phyloP scores from a whole-genome alignment of 2,888 invertebrate species.

The Acanthosepion esculentum region DNA sequence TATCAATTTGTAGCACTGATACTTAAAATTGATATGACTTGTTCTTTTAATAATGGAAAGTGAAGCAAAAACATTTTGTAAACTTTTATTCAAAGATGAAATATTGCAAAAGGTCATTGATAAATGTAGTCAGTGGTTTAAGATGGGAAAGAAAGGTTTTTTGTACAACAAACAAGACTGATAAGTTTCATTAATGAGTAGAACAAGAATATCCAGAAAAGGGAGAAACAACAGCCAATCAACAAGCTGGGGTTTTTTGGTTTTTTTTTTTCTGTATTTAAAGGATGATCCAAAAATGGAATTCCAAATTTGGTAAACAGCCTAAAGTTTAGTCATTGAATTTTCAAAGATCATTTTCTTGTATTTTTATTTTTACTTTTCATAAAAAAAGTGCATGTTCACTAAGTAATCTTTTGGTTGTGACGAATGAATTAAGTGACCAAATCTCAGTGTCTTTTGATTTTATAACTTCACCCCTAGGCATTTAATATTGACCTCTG shows the following conservation, averaged over 20 bases:
- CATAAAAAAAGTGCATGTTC: too few species aligned
- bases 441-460: too few species aligned
- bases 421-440: too few species aligned
- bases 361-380: too few species aligned
- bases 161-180: not conserved
- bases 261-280: not conserved
- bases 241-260: not conserved
- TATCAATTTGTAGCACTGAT: too few species aligned
- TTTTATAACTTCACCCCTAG: too few species aligned
- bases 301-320: not conserved
- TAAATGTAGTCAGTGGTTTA: not conserved
- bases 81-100: not conserved
- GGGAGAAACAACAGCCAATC: not conserved
- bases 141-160: not conserved
- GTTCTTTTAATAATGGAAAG: not conserved
- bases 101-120: not conserved
- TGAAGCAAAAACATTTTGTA: not conserved
- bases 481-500: too few species aligned
- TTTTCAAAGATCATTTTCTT: too few species aligned
- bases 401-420: too few species aligned
- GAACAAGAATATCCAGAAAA: not conserved
- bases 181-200: not conserved
- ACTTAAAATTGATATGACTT: not conserved
- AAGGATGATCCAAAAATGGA: too few species aligned
- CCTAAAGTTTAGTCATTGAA: too few species aligned